Conservation (phyloP, 2,113 vertebrate genomes). For the Eulemur macaco region DNA sequence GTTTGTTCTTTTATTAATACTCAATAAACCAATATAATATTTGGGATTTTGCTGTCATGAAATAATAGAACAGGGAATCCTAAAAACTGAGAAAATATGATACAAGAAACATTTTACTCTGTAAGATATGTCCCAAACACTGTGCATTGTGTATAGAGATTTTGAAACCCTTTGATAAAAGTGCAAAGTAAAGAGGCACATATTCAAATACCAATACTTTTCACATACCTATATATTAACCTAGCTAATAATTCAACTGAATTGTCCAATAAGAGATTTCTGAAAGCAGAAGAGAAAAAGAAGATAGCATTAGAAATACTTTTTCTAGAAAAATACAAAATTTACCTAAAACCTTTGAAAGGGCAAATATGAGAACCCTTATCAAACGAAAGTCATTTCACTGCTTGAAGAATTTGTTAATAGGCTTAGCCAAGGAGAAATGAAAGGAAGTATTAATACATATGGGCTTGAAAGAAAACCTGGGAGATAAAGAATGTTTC, state of each 20-base stretch:
- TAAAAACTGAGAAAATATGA: not conserved
- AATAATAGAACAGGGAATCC: not conserved
- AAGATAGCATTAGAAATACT: not conserved
- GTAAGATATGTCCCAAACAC: not conserved
- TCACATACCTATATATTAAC: not conserved
- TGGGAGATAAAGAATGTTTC: not conserved
- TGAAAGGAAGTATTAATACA: conserved; percentile 19
- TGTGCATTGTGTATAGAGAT: not conserved
- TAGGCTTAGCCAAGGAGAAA: not conserved
- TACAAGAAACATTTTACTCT: not conserved
- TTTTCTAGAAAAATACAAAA: not conserved
- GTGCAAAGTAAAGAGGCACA: not conserved
- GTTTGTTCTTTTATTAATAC: not conserved
- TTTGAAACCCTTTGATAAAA: not conserved
- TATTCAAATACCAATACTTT: not conserved
- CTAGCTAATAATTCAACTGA: not conserved
- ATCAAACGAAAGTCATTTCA: not conserved
- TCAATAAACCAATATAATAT: not conserved
- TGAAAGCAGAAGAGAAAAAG: not conserved
- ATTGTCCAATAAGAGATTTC: not conserved
- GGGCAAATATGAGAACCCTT: not conserved
- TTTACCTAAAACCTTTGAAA: conserved; percentile 23
- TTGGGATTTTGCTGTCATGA: not conserved
- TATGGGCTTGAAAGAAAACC: conserved; percentile 12
- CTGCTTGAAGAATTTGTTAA: not conserved